These are phyloP conservation scores for Melanaphis sacchari DNA, from an alignment of 1,140 invertebrate species.

Conservation along the genomic window DNA sequence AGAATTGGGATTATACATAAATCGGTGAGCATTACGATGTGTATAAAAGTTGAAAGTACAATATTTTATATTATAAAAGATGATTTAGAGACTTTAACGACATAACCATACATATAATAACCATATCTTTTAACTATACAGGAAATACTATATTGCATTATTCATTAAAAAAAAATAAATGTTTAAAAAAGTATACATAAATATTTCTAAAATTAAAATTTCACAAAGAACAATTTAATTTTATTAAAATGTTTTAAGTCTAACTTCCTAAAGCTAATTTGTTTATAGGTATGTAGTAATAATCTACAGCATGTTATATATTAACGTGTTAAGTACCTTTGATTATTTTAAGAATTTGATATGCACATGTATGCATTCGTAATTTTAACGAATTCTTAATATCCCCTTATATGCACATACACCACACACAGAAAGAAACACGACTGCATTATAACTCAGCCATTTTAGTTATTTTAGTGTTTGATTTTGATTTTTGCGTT, in stretches of 20 bases:
- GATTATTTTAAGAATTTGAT: background rate
- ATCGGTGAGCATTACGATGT: background rate
- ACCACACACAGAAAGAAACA: background rate
- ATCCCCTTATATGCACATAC: background rate
- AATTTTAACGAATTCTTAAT: background rate
- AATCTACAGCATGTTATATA: background rate
- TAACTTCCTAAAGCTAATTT: background rate
- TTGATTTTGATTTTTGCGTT: background rate
- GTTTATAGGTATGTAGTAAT: background rate
- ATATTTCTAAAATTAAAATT: background rate
- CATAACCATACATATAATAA: too few relatives aligned
- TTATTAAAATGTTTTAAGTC: background rate
- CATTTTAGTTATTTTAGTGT: conserved; percentile 7
- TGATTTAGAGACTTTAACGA: background rate
- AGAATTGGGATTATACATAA: background rate
- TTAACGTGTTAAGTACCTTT: background rate
- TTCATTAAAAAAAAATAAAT: background rate
- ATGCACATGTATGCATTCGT: background rate
- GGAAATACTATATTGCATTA: background rate
- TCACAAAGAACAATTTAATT: background rate
- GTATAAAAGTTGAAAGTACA: background rate
- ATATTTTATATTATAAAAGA: background rate
- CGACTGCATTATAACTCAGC: background rate
- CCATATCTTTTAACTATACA: too few relatives aligned
- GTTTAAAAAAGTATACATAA: background rate